Evolutionary conservation across 2,888 invertebrate genomes (phyloP), one percentile per base, ranked within the genome.

Genomic region (Parascotia fuliginaria): DNA sequence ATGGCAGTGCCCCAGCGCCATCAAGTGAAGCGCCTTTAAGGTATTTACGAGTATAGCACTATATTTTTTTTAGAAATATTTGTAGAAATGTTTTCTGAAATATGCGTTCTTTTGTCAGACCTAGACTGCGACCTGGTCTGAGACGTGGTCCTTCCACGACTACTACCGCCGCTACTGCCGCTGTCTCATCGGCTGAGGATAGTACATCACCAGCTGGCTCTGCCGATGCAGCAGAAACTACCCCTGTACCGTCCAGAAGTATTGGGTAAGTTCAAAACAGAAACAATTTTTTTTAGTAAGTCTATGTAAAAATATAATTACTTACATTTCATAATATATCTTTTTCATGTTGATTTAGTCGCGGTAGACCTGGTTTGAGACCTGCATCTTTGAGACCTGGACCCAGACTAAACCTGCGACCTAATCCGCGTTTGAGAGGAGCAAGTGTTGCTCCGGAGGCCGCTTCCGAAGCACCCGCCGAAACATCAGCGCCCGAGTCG

Each of bases 331-430:
- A n/a, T n/a, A n/a, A n/a, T n/a, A n/a, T n/a, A n/a, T n/a, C n/a
- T n/a, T n/a, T n/a, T n/a, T n/a, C n/a, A n/a, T 0, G 38, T 5
- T n/a, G 22, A 2, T 14, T 24, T 45, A 87, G 89, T 16, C 90
- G 90, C 43, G 87, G 89, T 50, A 76, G 89, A 32, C 92, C 90
- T 0, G 88, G 87, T 4, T 62, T 89, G 0, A 79, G 95, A 29
- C 87, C 87, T 1, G 79, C 80, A 42, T 93, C 95, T 0, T 85
- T 95, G 41, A 89, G 95, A 46, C 95, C 95, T 0, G 95, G 95
- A 1, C 93, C 94, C 1, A 93, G 95, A 69, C 85, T 96, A 37
- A 95, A 94, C 75, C 80, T 95, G 42, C 79, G 89, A 1, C 81
- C 89, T 6, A 83, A 55, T 64, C 77, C 83, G 1, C 57, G 93